Evolutionary conservation across 1,140 invertebrate species (phyloP).

Genomic region (Apolygus lucorum): DNA sequence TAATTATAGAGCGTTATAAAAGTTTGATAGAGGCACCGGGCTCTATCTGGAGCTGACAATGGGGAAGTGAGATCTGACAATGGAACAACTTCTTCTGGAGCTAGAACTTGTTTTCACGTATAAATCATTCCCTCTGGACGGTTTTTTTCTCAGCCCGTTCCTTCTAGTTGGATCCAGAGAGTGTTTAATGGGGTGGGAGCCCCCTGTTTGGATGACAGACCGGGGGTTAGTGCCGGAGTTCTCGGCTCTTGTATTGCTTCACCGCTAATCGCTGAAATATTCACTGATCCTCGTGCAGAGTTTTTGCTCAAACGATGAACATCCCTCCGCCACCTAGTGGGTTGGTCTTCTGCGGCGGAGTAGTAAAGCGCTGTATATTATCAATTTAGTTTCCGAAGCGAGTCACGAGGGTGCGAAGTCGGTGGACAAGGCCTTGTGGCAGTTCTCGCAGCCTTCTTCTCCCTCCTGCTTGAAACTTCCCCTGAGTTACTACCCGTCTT

Average conservation of each 20-base stretch:
- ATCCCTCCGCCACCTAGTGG: neutral
- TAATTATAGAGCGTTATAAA: slow-evolving; percentile 15
- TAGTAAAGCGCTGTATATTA: neutral
- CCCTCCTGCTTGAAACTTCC: neutral
- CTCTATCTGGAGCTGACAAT: slow-evolving; percentile 9
- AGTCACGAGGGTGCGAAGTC: neutral
- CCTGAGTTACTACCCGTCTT: neutral
- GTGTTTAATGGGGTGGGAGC: slow-evolving; percentile 6
- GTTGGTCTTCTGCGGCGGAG: neutral
- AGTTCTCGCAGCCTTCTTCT: neutral
- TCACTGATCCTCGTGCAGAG: slow-evolving; percentile 2
- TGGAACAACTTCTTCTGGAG: slow-evolving; percentile 6
- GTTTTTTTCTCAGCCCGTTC: neutral
- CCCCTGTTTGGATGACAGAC: neutral
- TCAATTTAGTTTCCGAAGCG: slow-evolving; percentile 4
- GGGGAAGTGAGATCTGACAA: slow-evolving; percentile 12
- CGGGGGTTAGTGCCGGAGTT: neutral
- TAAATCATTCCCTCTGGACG: neutral
- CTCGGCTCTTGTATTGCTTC: neutral
- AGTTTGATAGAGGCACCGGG: slow-evolving; percentile 11
- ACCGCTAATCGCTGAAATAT: slow-evolving; percentile 14
- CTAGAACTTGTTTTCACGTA: slow-evolving; percentile 14
- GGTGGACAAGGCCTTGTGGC: neutral
- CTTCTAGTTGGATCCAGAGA: neutral
- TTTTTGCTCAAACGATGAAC: slow-evolving; percentile 13